Conservation (phyloP, 2,797 vertebrate species). For the Tragopan temminckii region DNA sequence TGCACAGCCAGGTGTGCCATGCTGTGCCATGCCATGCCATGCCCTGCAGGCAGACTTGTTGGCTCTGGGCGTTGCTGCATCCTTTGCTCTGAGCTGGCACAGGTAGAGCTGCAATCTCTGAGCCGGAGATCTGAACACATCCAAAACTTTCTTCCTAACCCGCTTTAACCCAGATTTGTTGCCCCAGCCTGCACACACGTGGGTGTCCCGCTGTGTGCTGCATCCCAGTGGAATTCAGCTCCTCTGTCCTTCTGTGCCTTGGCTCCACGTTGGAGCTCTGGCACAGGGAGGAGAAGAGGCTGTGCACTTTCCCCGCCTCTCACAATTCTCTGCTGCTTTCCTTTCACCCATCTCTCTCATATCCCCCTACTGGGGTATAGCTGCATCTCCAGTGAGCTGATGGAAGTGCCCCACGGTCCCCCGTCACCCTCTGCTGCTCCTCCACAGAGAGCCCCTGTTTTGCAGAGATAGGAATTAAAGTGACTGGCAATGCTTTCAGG, state of each 20-base stretch:
- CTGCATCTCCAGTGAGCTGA: not conserved
- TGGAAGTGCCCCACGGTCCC: not conserved
- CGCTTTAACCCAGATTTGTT: not conserved
- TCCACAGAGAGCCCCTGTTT: not conserved
- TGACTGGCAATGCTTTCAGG: conserved; percentile 16
- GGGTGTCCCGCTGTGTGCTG: not conserved
- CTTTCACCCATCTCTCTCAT: not conserved
- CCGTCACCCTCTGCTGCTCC: not conserved
- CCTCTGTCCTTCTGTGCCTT: not conserved
- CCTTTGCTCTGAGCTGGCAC: not conserved
- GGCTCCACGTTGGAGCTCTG: not conserved
- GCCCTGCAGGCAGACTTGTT: not conserved
- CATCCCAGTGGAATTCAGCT: accelerated
- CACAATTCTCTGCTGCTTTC: not conserved
- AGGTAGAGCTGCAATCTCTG: not conserved
- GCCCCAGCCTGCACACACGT: accelerated
- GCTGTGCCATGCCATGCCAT: not conserved
- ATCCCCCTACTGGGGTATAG: not conserved
- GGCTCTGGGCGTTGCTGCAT: accelerated
- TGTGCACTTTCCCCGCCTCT: not conserved
- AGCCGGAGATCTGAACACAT: not conserved
- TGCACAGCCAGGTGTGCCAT: not conserved
- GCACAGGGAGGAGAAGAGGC: accelerated
- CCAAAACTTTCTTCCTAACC: not conserved
- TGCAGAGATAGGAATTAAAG: not conserved